Base-by-base conservation (phyloP, 2,888 invertebrate species). In the Dolomedes plantarius region DNA sequence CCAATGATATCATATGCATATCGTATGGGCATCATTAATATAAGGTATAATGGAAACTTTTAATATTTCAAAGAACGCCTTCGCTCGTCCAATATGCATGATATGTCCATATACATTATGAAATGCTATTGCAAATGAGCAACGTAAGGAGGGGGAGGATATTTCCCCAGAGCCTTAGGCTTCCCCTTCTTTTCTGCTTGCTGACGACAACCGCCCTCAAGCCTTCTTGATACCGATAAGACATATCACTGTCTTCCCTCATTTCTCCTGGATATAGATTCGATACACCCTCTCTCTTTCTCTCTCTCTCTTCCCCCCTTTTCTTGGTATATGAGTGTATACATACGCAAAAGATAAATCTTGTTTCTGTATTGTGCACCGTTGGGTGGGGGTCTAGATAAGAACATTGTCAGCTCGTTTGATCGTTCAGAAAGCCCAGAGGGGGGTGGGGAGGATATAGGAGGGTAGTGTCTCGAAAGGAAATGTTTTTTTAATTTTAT, bases 211-310 rank as follows among this genome's bases (percentile, higher is more conserved):
- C 36, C 68, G 23, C 27, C 68, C 68, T 28, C 68, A 36, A 36
- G 36, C 39, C 31, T 68, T 68, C 68, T 68, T 68, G 36, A 36
- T 32, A 16, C 31, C 28, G 68, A 68, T 68, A 68, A 68, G 68
- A 39, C 65, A 31, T 68, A 68, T 68, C 68, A 36, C 68, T 68
- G 68, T 68, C 68, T 68, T 36, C 36, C 68, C 29, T 68, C 68
- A 68, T 68, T 68, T 68, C 39, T 68, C 68, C 6, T 31, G 23
- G 32, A 68, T 68, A 36, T 36, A 31, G 28, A 65, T 29, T 65
- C 65, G 29, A n/a, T 65, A 28, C 23, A 28, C 68, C 39, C 68
- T 11, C 36, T 68, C 68, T 32, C 64, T 23, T 28, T 64, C 27
- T 2, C n/a, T n/a, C n/a, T n/a, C n/a, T n/a, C n/a, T n/a, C n/a